These are phyloP conservation scores for Ceuthmochares aereus DNA, from an alignment of 2,113 vertebrate species.

Conservation along the genomic window DNA sequence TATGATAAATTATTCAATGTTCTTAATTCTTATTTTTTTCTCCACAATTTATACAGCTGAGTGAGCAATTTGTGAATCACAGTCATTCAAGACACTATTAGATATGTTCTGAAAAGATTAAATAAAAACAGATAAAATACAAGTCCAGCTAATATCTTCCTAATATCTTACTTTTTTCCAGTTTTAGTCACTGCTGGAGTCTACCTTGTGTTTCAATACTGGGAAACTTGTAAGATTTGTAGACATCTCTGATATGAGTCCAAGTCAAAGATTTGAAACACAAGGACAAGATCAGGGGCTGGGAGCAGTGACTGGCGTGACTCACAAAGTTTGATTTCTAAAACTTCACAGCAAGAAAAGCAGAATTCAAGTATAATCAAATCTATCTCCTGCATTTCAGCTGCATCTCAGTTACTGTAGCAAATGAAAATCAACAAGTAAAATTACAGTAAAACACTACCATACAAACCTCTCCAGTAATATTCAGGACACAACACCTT, in stretches of 20 bases:
- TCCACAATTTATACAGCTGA: slow-evolving; percentile 12
- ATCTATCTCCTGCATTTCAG: neutral
- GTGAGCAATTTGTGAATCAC: slow-evolving; percentile 12
- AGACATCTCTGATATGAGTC: neutral
- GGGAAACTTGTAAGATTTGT: neutral
- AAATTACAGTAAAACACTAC: neutral
- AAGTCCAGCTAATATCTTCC: neutral
- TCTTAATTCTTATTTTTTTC: slow-evolving; percentile 60
- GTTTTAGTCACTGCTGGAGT: neutral
- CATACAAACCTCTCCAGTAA: neutral
- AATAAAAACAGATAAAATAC: neutral
- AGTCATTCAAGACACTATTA: neutral
- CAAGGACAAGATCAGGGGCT: neutral
- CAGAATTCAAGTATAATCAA: neutral
- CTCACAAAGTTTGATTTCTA: neutral
- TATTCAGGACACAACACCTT: neutral
- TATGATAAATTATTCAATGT: slow-evolving; percentile 53
- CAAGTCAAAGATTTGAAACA: neutral
- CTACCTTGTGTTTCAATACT: neutral
- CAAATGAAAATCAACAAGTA: neutral
- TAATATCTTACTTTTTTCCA: neutral
- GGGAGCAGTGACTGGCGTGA: neutral
- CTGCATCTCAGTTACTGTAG: neutral
- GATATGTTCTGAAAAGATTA: neutral
- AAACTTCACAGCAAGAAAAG: neutral